phyloP scores from a whole-genome alignment of 2,888 invertebrate genomes.

The Noctua janthe region DNA sequence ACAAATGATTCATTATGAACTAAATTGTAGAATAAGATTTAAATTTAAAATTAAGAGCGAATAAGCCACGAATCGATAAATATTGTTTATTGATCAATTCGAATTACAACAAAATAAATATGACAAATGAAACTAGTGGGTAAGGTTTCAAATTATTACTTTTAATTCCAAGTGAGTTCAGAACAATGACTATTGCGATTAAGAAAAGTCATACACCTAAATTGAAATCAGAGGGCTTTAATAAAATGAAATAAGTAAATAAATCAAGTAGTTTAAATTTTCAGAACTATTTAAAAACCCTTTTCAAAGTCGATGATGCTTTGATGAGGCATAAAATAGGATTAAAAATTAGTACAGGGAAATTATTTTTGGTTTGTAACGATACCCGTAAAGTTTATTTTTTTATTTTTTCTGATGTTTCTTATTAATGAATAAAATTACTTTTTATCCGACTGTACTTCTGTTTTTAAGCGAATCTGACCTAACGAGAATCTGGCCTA shows the following conservation, averaged over 20 bases:
- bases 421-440: too few species aligned
- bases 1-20: slow-evolving; percentile 35
- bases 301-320: neutral
- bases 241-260: neutral
- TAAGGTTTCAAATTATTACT: neutral
- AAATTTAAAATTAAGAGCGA: neutral
- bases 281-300: neutral
- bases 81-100: neutral
- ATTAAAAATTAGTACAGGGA: too few species aligned
- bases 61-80: neutral
- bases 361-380: too few species aligned
- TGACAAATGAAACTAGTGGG: neutral
- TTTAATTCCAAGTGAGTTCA: neutral
- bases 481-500: too few species aligned
- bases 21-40: neutral
- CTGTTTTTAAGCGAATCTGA: too few species aligned
- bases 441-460: too few species aligned
- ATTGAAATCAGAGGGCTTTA: neutral
- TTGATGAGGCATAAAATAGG: too few species aligned
- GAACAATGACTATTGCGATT: neutral
- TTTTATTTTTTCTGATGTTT: too few species aligned
- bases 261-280: neutral
- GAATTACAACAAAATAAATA: slow-evolving; percentile 7
- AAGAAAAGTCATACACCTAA: neutral
- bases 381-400: too few species aligned